Base-by-base conservation (phyloP, 2,888 invertebrate species). In the Eupeodes latifasciatus region DNA sequence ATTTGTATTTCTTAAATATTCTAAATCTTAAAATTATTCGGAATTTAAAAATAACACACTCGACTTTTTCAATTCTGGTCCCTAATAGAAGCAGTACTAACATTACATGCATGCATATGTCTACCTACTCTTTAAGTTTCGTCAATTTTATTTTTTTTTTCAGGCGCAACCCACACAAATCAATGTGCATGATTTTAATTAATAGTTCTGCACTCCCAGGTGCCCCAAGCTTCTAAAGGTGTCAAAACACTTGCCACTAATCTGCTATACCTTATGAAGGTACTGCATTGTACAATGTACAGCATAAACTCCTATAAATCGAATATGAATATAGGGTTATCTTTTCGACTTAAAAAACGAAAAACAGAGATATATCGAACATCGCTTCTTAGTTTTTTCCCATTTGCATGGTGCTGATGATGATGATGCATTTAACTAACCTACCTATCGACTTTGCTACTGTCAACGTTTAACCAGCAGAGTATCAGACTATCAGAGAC, bases 181-280 rank as follows among this genome's bases (percentile, higher is more conserved):
- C 59, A 59, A 59, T 53, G 59, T 40, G 87, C 64, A 72, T 87
- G 76, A 77, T 80, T 87, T 87, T 87, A 87, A 87, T 87, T 87
- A 87, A 87, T 87, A 84, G 84, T 87, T 84, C 72, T 75, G 66
- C 72, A 76, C 79, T 34, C 59, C 34, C 71, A 36, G 74, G 66
- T 55, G 62, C 49, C 40, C n/a, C 27, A 76, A 72, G 57, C 72
- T n/a, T 9, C 11, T 9, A 55, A 67, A 82, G 84, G 80, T 84
- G 87, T 84, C 84, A 84, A 80, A 86, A 80, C 84, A 87, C 84
- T 87, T 87, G 87, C 84, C 72, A 72, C 80, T 71, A 67, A 76
- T 76, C 75, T 80, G 57, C 64, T 27, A 66, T 66, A 75, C 71
- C 79, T 69, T 76, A 66, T n/a, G 27, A 27, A 10, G 4, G 4